These are phyloP conservation scores for Dolichomitus sp. DNA, from an alignment of 2,888 invertebrate species.

Conservation along the genomic window DNA sequence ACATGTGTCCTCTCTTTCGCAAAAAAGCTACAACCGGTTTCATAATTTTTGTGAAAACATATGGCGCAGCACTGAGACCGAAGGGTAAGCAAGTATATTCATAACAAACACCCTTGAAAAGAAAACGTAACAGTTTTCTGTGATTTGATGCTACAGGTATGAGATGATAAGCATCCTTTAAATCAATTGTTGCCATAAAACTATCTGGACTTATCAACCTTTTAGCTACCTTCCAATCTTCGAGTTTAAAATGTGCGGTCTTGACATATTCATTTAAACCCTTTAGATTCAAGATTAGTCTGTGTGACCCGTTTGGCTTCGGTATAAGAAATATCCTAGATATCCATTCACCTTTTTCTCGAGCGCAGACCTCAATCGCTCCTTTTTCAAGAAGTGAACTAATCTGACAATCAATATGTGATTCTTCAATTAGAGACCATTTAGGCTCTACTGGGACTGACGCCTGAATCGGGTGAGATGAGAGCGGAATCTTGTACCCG, in stretches of 20 bases:
- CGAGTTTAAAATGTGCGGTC: conserved; percentile 34
- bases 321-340: conserved; percentile 44
- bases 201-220: conserved; percentile 2
- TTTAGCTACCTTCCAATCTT: conserved; percentile 36
- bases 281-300: conserved; percentile 39
- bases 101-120: conserved; percentile 59
- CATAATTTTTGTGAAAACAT: conserved; percentile 73
- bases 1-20: conserved; percentile 10
- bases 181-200: conserved; percentile 46
- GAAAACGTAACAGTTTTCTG: conserved; percentile 72
- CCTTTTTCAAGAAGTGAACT: conserved; percentile 34
- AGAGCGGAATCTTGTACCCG: conserved; percentile 16
- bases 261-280: conserved; percentile 22
- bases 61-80: conserved; percentile 72
- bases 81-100: conserved; percentile 74
- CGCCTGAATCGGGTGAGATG: not conserved
- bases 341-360: conserved; percentile 29
- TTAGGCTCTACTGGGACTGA: not conserved
- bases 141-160: conserved; percentile 60
- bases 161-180: conserved; percentile 58
- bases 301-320: conserved; percentile 32
- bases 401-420: conserved; percentile 22
- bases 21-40: conserved; percentile 50
- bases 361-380: conserved; percentile 24
- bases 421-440: not conserved